Evolutionary conservation across 2,113 vertebrate genomes (phyloP).

Genomic region (Mastomys natalensis): DNA sequence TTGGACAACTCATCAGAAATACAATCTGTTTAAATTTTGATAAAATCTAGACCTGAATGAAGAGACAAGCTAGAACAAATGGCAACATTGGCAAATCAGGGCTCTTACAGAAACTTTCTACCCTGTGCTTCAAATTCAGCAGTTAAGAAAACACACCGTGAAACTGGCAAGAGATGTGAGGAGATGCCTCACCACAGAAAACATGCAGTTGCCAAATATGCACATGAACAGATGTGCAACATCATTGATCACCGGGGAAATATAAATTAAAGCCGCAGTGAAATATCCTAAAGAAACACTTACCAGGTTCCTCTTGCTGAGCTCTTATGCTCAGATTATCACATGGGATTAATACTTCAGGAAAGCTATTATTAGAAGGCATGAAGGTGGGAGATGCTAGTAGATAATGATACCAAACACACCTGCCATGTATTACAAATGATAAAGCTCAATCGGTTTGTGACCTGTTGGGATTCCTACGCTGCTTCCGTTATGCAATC

Average conservation of each 20-base stretch:
- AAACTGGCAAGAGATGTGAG: background rate
- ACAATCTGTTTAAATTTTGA: background rate
- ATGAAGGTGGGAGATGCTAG: background rate
- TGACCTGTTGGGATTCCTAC: background rate
- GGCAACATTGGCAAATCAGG: background rate
- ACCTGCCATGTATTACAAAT: background rate
- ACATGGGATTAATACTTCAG: background rate
- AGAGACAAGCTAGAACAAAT: background rate
- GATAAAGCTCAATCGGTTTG: background rate
- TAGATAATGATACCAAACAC: background rate
- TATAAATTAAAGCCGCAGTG: background rate
- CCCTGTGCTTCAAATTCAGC: background rate
- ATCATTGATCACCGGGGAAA: slow-evolving; percentile 20
- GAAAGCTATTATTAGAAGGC: background rate
- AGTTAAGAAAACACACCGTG: background rate
- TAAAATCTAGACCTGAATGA: background rate
- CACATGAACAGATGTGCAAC: background rate
- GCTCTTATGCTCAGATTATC: background rate
- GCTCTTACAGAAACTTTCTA: background rate
- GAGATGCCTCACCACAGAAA: background rate
- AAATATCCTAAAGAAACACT: background rate
- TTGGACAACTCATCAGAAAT: background rate
- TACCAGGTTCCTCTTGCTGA: background rate
- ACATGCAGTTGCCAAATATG: background rate
- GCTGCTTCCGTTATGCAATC: background rate